A percentile compares a stretch with the other conserved stretches of the same genome.
phyloP scores from a whole-genome alignment of 2,797 vertebrate genomes.

The Poecilia gillii region DNA sequence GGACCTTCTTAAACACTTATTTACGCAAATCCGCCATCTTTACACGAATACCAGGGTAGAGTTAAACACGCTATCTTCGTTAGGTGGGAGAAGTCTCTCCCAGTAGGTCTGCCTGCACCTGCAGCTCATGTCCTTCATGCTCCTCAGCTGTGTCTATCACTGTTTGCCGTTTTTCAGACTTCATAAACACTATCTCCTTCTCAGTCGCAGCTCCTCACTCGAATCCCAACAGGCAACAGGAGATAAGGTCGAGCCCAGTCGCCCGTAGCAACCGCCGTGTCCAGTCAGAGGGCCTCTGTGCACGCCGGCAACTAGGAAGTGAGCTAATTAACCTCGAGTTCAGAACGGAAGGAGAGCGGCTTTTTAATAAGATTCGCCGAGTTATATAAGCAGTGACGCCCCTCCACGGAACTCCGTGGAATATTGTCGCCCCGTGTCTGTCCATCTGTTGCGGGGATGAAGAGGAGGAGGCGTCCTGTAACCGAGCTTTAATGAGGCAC shows the following conservation, averaged over 20 bases:
- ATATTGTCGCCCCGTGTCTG: constrained; percentile 62
- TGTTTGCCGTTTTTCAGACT: constrained; percentile 33
- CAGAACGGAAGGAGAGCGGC: constrained; percentile 64
- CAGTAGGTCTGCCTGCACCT: background rate
- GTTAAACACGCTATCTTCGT: background rate
- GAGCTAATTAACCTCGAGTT: constrained; percentile 80
- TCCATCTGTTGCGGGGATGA: constrained; percentile 68
- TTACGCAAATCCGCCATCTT: background rate
- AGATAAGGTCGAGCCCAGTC: constrained; percentile 65
- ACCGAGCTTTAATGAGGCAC: constrained; percentile 72
- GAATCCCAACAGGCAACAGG: constrained; percentile 58
- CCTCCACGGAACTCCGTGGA: constrained; percentile 63
- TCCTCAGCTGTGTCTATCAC: constrained; percentile 6
- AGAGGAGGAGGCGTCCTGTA: constrained; percentile 67
- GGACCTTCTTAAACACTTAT: background rate
- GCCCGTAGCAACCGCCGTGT: constrained; percentile 64
- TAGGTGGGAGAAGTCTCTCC: constrained; percentile 4
- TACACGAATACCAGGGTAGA: background rate
- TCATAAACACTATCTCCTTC: constrained; percentile 61
- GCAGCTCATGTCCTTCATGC: constrained; percentile 14
- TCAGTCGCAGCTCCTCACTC: constrained; percentile 56
- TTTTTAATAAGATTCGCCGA: constrained; percentile 79
- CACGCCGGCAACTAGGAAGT: constrained; percentile 72
- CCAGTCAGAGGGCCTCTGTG: constrained; percentile 63
- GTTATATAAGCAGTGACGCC: constrained; percentile 75